phyloP scores from a whole-genome alignment of 2,888 invertebrate genomes.

The Taphrorychus bicolor region DNA sequence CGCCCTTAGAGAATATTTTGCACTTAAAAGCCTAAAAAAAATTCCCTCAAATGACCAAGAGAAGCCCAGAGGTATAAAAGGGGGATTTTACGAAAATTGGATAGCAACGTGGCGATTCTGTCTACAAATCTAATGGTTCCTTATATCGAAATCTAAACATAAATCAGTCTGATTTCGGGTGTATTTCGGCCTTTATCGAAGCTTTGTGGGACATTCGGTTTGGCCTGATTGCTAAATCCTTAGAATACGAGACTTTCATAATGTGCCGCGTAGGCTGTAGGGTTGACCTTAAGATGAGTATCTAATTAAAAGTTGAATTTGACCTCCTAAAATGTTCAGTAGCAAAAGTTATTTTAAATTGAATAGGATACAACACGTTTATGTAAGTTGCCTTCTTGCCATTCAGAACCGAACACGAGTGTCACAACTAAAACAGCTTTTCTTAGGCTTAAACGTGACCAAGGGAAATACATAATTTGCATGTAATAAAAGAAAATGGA shows the following conservation, averaged over 20 bases:
- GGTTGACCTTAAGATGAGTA: not conserved
- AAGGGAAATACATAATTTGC: not conserved
- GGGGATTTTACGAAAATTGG: constrained; percentile 31
- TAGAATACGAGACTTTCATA: not conserved
- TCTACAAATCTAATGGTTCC: constrained; percentile 29
- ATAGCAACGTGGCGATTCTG: constrained; percentile 27
- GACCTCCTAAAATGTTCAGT: not conserved
- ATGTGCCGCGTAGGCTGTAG: not conserved
- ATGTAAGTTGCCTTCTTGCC: not conserved
- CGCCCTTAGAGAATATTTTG: too few species aligned
- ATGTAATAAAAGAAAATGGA: constrained; percentile 5
- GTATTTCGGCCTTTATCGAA: constrained; percentile 1
- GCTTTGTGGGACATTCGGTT: not conserved
- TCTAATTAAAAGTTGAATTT: not conserved
- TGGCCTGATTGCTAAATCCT: not conserved
- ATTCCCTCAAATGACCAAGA: too few species aligned
- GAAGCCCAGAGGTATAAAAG: too few species aligned
- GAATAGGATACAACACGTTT: not conserved
- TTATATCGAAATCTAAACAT: constrained; percentile 30
- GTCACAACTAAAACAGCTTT: constrained; percentile 2
- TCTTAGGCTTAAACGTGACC: constrained; percentile 3
- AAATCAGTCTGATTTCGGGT: constrained; percentile 23
- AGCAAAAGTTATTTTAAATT: not conserved
- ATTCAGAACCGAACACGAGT: not conserved
- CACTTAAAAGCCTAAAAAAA: too few species aligned